Evolutionary conservation across 2,797 vertebrate genomes (phyloP), one percentile per base, ranked within the genome.

Genomic region (Thaleichthys pacificus): DNA sequence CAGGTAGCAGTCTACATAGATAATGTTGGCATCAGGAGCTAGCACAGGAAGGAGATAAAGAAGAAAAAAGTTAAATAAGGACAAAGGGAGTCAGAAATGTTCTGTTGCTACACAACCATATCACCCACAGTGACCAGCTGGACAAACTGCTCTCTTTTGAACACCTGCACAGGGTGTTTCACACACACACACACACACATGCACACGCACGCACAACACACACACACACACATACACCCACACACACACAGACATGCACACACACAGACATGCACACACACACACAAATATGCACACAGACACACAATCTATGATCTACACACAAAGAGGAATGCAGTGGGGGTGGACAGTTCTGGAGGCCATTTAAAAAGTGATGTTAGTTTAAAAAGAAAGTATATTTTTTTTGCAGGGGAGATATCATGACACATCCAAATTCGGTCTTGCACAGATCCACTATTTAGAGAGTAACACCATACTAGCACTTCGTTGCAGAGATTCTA

Each of bases 391-490:
- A 61, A 28, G 22, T 15, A 3, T 9, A 8, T 7, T 1, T 19
- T 19, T 62, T 24, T 47, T 49, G 21, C n/a, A 24, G 5, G 26
- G 26, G 28, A n/a, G 61, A 11, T 24, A 21, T 49, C 32, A 60
- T 72, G 54, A 61, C 61, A 66, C 9, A n/a, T 69, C 21, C 35
- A 17, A 30, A 65, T 69, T 38, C 70, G 70, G n/a, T 51, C 12
- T 15, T 14, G 12, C 49, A 19, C 11, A 51, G 49, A 14, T 51
- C 8, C 32, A 35, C 1, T 8, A 35, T 5, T 35, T 8, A 35
- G 32, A 35, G 1, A 35, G 32, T 35, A 35, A 35, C 32, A 35
- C 32, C 32, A 35, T 35, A 35, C 32, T 35, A 51, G 49, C 17
- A 56, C 51, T n/a, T 56, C 19, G 11, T 12, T 12, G 42, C 9